Conservation (phyloP, 2,888 invertebrate genomes). For the Serrognathus titanus region DNA sequence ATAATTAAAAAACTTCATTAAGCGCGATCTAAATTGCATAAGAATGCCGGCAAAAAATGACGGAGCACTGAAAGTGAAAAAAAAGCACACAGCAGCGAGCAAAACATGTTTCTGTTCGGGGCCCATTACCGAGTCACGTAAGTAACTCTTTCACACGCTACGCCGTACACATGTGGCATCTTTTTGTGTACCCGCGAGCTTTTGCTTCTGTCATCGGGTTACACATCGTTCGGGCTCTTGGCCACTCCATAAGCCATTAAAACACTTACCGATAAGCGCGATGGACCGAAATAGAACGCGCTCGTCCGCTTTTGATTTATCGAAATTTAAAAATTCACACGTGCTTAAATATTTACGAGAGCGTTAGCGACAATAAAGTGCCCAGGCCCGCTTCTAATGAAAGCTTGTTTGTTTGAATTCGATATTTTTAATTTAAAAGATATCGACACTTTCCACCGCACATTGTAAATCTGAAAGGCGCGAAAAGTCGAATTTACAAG, state of each 20-base stretch:
- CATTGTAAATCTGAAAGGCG: neutral
- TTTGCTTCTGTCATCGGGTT: conserved; percentile 24
- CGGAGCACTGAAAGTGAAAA: conserved; percentile 10
- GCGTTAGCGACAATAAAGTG: neutral
- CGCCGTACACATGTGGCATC: conserved; percentile 28
- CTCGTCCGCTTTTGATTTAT: conserved; percentile 13
- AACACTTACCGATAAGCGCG: conserved; percentile 17
- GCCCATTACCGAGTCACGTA: conserved; percentile 30
- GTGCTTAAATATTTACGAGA: conserved; percentile 16
- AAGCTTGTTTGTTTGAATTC: neutral
- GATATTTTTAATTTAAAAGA: neutral
- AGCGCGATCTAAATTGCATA: conserved; percentile 16
- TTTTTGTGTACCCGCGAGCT: conserved; percentile 19
- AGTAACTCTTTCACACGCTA: conserved; percentile 34
- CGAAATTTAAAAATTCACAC: conserved; percentile 16
- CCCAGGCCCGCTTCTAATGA: neutral
- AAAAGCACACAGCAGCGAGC: neutral
- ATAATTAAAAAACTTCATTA: conserved; percentile 13
- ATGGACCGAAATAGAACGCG: conserved; percentile 16
- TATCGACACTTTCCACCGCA: neutral
- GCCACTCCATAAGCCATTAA: conserved; percentile 13
- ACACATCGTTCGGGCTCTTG: conserved; percentile 24
- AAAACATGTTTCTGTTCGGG: conserved; percentile 22
- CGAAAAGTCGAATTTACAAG: neutral
- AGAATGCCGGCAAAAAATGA: conserved; percentile 17